phyloP scores from a whole-genome alignment of 2,797 vertebrate genomes.

The Acrossocheilus fasciatus region DNA sequence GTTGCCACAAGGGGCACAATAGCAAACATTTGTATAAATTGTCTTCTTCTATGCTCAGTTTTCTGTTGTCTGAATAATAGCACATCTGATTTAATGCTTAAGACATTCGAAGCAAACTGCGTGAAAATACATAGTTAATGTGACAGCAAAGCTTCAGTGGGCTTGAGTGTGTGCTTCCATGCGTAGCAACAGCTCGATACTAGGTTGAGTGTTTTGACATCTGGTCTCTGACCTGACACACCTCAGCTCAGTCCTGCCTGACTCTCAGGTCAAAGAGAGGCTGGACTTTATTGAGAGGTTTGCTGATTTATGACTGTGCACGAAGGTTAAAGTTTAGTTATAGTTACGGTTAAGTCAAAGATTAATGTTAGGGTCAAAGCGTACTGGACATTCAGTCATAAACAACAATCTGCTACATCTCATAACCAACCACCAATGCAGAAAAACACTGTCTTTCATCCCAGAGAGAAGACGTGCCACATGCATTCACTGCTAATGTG shows the following conservation, averaged over 20 bases:
- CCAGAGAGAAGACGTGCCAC: neutral
- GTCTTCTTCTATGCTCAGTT: no score
- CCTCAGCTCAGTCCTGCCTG: neutral
- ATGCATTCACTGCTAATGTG: conserved; percentile 65
- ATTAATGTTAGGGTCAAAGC: neutral
- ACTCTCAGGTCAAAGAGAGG: conserved; percentile 1
- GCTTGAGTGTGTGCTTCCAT: neutral
- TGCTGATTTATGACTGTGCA: neutral
- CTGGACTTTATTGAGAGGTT: neutral
- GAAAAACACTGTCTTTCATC: neutral
- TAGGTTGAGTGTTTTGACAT: neutral
- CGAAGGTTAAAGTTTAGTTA: neutral
- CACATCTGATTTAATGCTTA: neutral
- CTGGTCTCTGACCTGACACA: conserved; percentile 1
- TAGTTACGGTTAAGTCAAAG: neutral
- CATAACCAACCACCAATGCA: neutral
- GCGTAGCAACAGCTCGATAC: neutral
- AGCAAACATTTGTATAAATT: neutral
- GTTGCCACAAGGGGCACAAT: neutral
- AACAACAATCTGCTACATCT: neutral
- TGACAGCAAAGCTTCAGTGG: neutral
- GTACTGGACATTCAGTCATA: neutral
- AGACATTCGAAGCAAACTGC: neutral
- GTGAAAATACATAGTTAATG: neutral
- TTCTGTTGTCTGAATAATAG: neutral